A percentile compares a stretch with the other conserved stretches of the same genome.
Conservation (phyloP, 64 coral and sea anemone genomes). For the Astreopora myriophthalma region DNA sequence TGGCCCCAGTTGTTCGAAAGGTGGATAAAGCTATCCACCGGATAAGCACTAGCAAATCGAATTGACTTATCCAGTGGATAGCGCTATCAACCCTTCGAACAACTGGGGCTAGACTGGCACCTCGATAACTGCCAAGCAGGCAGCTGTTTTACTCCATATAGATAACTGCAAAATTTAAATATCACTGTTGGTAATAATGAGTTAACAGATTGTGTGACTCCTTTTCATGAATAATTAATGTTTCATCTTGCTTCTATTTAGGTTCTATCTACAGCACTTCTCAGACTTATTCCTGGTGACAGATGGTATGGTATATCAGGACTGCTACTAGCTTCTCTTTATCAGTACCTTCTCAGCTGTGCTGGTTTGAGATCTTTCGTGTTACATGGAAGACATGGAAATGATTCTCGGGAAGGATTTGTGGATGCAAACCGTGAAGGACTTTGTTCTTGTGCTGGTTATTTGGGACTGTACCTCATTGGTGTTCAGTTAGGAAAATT, state of each 20-base stretch:
- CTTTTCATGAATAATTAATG: background rate
- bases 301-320: slow-evolving; percentile 67
- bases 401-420: slow-evolving; percentile 73
- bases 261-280: slow-evolving; percentile 67
- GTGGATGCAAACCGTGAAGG: slow-evolving; percentile 97
- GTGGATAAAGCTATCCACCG: too few species aligned
- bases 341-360: slow-evolving; percentile 68
- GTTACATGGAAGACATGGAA: slow-evolving; percentile 71
- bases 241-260: background rate
- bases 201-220: background rate
- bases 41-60: too few species aligned
- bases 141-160: too few species aligned
- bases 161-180: too few species aligned
- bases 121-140: too few species aligned
- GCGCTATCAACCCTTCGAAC: too few species aligned
- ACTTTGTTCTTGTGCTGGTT: slow-evolving; percentile 82
- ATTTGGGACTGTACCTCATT: slow-evolving; percentile 89
- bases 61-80: too few species aligned
- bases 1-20: too few species aligned
- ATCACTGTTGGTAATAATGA: too few species aligned
- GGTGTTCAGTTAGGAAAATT: slow-evolving; percentile 83
- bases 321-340: slow-evolving; percentile 39
- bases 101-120: too few species aligned
- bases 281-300: background rate
- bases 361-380: slow-evolving; percentile 74